Evolutionary conservation across 2,888 invertebrate species (phyloP).

Genomic region (Sminthurides aquaticus): DNA sequence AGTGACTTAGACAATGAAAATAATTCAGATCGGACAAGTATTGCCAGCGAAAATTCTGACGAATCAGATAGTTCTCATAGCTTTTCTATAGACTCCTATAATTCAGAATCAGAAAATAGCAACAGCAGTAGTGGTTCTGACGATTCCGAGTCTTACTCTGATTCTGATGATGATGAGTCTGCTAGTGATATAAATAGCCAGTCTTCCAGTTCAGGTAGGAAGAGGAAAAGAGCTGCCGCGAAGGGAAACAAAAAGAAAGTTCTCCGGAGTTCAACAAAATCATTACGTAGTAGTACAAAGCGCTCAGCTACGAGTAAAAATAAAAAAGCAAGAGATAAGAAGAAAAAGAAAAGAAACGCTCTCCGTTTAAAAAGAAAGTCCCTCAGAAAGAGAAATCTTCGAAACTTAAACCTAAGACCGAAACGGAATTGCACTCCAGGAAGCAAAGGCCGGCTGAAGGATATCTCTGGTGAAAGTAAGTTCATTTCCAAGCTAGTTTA

Average conservation of each 20-base stretch:
- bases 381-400: conserved; percentile 10
- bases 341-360: conserved; percentile 8
- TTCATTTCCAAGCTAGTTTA: conserved; percentile 3
- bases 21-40: conserved; percentile 26
- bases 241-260: conserved; percentile 4
- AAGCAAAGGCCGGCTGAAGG: conserved; percentile 39
- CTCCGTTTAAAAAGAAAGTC: background rate
- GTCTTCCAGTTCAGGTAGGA: conserved; percentile 15
- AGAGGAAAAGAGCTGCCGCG: conserved; percentile 4
- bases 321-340: conserved; percentile 6
- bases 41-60: conserved; percentile 17
- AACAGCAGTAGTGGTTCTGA: conserved; percentile 17
- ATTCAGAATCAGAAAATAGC: conserved; percentile 24
- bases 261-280: conserved; percentile 14
- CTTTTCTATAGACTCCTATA: conserved; percentile 20
- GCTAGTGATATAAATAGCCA: conserved; percentile 19
- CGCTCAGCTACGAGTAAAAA: conserved; percentile 11
- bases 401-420: conserved; percentile 34
- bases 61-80: conserved; percentile 21
- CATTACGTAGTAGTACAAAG: conserved; percentile 11
- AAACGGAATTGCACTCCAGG: conserved; percentile 38
- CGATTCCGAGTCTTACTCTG: conserved; percentile 28
- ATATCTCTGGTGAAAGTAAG: conserved; percentile 42
- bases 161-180: conserved; percentile 16
- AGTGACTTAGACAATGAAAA: conserved; percentile 38